Base-by-base conservation (phyloP, 2,797 vertebrate genomes). In the Phataginus tetradactyla region DNA sequence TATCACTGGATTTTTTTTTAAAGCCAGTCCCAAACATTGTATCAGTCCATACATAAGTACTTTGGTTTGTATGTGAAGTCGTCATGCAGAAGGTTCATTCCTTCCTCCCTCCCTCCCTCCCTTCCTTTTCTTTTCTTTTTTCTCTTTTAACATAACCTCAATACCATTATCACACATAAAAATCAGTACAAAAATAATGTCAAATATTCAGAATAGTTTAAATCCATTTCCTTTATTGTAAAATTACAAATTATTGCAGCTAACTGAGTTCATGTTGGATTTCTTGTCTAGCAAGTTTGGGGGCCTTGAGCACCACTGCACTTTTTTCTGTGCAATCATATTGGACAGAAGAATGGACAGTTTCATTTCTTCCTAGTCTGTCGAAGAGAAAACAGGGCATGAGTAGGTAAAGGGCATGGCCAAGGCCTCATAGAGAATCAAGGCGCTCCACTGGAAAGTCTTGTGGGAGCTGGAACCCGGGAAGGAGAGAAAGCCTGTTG, bases 141-240 rank as follows among this genome's bases (percentile, higher is more conserved):
- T 74, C n/a, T 23, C 34, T 92, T 69, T 68, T 29, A 75, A 59
- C 14, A 39, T 51, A 55, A 66, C 42, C 34, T 91, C 51, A 63
- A 3, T 42, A 71, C 27, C 25, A 74, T 84, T 80, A 71, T 61
- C 61, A 87, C 17, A 96, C 37, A 37, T 79, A 87, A 71, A 68
- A 86, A 51, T 78, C 25, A 64, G 34, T 32, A 51, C 21, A 14
- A 59, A 55, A 80, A 59, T 69, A 61, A 8, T 55, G 49, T 86
- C 69, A 92, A 42, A 61, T 92, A 80, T 64, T 75, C 89, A 39
- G n/a, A 79, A 64, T 59, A 91, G 49, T 85, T 84, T 77, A 90
- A 91, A 71, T 90, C 69, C 77, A 83, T 90, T 91, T 68, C 53
- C 15, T 23, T 57, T 84, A 34, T 25, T 39, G 34, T 79, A 64